Evolutionary conservation across 2,888 invertebrate genomes (phyloP).

Genomic region (Anagyrus pseudococci): DNA sequence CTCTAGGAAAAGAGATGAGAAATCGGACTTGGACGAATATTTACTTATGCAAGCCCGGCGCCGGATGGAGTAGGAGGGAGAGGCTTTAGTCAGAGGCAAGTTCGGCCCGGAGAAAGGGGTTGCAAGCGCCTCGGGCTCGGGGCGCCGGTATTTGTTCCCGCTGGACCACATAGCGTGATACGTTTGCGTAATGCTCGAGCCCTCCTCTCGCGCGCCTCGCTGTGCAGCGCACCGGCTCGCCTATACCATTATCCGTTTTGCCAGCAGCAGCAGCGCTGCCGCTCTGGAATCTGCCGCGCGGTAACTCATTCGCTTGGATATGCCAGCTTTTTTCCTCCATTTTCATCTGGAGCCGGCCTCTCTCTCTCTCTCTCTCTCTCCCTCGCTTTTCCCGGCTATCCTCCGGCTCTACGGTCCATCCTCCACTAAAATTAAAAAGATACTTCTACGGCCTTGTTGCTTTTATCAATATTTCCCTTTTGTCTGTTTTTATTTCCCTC

Average conservation of each 20-base stretch:
- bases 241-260: constrained; percentile 44
- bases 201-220: no score
- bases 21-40: no score
- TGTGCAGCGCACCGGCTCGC: constrained; percentile 42
- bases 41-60: no score
- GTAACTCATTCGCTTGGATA: constrained; percentile 57
- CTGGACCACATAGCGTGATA: constrained; percentile 62
- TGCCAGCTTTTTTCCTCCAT: no score
- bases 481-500: neutral
- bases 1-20: no score
- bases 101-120: constrained; percentile 46
- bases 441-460: neutral
- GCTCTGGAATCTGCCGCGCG: constrained; percentile 53
- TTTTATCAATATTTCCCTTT: neutral
- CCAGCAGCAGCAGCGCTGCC: no score
- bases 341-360: no score
- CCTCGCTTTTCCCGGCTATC: neutral
- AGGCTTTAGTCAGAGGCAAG: no score
- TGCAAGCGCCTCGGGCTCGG: constrained; percentile 44
- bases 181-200: constrained; percentile 59
- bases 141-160: constrained; percentile 57
- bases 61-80: no score
- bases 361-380: constrained; percentile 3
- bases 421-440: neutral
- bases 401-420: neutral